Conservation (phyloP, 2,113 vertebrate genomes). For the Leptobrachium leishanense region DNA sequence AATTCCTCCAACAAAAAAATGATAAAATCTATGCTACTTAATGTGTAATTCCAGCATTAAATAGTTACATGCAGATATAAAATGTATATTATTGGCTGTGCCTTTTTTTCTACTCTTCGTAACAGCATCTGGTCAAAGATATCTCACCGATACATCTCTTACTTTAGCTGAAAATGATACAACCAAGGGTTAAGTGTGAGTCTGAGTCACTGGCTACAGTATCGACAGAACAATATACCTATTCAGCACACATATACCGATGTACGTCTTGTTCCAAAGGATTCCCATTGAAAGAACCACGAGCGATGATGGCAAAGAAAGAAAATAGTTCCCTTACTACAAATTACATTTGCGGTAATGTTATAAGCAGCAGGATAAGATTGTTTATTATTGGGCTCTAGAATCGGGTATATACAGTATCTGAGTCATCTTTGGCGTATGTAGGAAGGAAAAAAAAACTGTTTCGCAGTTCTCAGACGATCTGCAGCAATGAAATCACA, state of each 20-base stretch:
- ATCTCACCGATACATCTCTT: not conserved
- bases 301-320: not conserved
- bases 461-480: not conserved
- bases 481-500: not conserved
- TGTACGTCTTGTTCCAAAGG: conserved; percentile 6
- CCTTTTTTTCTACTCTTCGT: no score
- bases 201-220: conserved; percentile 19
- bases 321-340: conserved; percentile 32
- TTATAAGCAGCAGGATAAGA: conserved; percentile 26
- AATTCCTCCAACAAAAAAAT: no score
- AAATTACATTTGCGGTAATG: conserved; percentile 45
- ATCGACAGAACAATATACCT: conserved; percentile 12
- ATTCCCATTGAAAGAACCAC: conserved; percentile 10
- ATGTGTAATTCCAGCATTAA: no score
- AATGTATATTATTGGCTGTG: no score
- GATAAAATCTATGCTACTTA: no score
- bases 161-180: not conserved
- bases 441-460: conserved; percentile 6
- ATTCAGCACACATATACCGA: conserved; percentile 27
- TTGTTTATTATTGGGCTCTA: conserved; percentile 16
- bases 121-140: not conserved
- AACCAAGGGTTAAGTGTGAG: conserved; percentile 1
- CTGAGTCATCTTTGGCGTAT: conserved; percentile 39
- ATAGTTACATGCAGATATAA: no score
- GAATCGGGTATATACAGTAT: conserved; percentile 29